A percentile compares a stretch with the other conserved stretches of the same genome.
phyloP scores from a whole-genome alignment of 2,888 invertebrate species.

The Iselma pallidipennis region DNA sequence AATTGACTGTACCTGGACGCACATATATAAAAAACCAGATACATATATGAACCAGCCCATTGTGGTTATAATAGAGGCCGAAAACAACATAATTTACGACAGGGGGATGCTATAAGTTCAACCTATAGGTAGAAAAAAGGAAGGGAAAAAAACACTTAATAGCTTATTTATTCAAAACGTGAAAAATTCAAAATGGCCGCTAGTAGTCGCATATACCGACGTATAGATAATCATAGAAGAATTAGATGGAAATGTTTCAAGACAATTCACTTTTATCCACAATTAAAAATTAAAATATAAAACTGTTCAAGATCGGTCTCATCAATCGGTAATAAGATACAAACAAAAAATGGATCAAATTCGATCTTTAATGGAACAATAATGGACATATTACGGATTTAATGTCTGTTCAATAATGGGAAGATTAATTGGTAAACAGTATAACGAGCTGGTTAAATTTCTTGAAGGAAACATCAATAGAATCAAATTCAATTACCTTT shows the following conservation, averaged over 20 bases:
- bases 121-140: conserved; percentile 44
- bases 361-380: background rate
- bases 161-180: conserved; percentile 59
- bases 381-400: background rate
- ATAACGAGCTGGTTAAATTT: background rate
- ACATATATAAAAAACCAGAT: conserved; percentile 24
- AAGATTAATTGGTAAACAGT: background rate
- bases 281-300: too few species aligned
- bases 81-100: conserved; percentile 58
- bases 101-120: conserved; percentile 50
- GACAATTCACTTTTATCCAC: too few species aligned
- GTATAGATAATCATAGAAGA: too few species aligned
- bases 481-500: background rate
- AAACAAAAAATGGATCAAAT: too few species aligned
- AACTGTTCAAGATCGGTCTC: too few species aligned
- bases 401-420: background rate
- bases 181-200: conserved; percentile 59
- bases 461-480: too few species aligned
- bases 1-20: conserved; percentile 22
- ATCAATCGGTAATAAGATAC: too few species aligned
- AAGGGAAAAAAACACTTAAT: conserved; percentile 50
- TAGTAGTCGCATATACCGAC: too few species aligned
- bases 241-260: too few species aligned
- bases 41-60: conserved; percentile 28
- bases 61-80: conserved; percentile 40